Base-by-base conservation (phyloP, 1,140 invertebrate species). In the Plectrocnemia conspersa region DNA sequence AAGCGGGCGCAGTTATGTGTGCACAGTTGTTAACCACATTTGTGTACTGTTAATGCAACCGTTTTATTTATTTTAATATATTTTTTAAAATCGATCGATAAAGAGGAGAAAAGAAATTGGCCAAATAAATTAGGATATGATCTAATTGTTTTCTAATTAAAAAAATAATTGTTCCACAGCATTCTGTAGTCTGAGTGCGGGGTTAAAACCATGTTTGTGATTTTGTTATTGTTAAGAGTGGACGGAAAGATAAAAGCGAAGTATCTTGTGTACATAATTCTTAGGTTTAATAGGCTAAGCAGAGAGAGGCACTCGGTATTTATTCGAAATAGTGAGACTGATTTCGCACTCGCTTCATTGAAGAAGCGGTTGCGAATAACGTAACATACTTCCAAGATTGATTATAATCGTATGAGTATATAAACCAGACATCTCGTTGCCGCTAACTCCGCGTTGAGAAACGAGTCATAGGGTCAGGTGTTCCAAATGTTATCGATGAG, bases 291-390 rank as follows among this genome's bases (percentile, higher is more conserved):
- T 7, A 52, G 44, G 42, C 22, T 55, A 60, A 54, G 27, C 44
- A 54, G 33, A 60, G 47, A 33, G 32, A 52, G 50, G 32, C 22
- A 29, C 42, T 42, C 22, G 54, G 52, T 61, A 61, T 61, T 61
- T 61, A 61, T 61, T 61, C 38, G 47, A 61, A 36, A 16, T 50
- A 61, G 54, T 57, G 59, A 61, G 59, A 61, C 59, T 61, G 59
- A 61, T 25, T 56, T 40, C 50, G 38, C 25, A 54, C 27, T 56
- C 54, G 50, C 45, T 36, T 25, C 44, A 22, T 15, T 29, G n/a
- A n/a, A n/a, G n/a, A n/a, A 52, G 54, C 53, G 54, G 54, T 32
- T 46, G 13, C 25, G 45, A 46, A 41, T 55, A 33, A 57, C 36
- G 48, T 46, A 57, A 47, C 52, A 59, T 57, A 49, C 41, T 59